These are phyloP conservation scores for Astatotilapia flaviijosephi DNA, from an alignment of 2,113 vertebrate species.

Conservation along the genomic window DNA sequence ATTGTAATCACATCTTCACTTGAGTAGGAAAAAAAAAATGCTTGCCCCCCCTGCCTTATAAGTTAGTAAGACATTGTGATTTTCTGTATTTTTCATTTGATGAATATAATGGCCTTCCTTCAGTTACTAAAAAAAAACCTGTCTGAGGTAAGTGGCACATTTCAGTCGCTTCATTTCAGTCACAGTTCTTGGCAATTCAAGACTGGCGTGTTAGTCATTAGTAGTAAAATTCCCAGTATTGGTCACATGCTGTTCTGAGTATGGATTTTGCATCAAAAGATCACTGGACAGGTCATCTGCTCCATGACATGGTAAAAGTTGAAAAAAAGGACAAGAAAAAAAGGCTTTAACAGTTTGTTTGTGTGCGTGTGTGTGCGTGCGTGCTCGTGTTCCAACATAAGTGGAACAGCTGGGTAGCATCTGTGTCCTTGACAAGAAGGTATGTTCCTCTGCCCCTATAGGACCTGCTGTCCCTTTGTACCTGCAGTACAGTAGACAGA, in stretches of 20 bases:
- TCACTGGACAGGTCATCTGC: background rate
- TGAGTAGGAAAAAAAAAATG: background rate
- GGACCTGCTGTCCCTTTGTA: slow-evolving; percentile 15
- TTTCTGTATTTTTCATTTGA: background rate
- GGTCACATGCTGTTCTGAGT: background rate
- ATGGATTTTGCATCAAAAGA: background rate
- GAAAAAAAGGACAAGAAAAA: background rate
- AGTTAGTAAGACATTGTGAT: background rate
- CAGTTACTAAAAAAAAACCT: background rate
- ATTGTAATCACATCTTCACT: background rate
- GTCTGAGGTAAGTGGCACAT: background rate
- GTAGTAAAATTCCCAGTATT: background rate
- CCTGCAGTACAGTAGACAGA: background rate
- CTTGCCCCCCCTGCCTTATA: fast-evolving
- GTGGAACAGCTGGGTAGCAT: slow-evolving; percentile 9
- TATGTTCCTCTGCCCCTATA: slow-evolving; percentile 11
- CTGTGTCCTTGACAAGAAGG: slow-evolving; percentile 37
- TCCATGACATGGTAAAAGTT: background rate
- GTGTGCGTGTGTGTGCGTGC: background rate
- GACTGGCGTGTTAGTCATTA: background rate
- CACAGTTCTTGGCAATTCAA: background rate
- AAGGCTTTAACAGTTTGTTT: background rate
- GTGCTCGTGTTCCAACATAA: background rate
- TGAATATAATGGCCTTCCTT: background rate
- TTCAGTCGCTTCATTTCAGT: background rate